These are phyloP conservation scores for Polyergus mexicanus DNA, from an alignment of 1,140 invertebrate genomes.

Conservation along the genomic window DNA sequence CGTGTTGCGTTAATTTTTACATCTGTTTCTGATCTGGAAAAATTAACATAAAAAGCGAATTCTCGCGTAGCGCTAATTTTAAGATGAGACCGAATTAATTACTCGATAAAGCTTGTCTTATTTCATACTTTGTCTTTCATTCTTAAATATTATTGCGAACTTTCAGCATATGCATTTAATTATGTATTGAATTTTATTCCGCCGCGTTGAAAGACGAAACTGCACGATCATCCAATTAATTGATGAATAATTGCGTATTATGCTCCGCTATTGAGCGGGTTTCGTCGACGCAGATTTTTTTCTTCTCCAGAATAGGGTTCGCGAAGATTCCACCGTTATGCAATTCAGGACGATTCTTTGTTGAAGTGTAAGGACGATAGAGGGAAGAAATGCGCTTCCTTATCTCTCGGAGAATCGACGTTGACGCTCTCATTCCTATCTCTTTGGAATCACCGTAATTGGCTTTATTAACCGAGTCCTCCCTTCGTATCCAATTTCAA, in stretches of 20 bases:
- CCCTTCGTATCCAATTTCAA: constrained; percentile 71
- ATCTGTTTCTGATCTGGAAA: not conserved
- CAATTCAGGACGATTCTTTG: constrained; percentile 45
- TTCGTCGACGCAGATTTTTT: constrained; percentile 15
- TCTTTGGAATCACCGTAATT: constrained; percentile 70
- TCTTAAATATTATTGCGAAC: constrained; percentile 11
- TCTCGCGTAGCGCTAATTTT: not conserved
- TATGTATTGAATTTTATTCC: constrained; percentile 27
- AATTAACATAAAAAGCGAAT: not conserved
- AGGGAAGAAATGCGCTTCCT: constrained; percentile 33
- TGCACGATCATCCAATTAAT: constrained; percentile 32
- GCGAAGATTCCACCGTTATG: constrained; percentile 13
- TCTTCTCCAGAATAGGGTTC: constrained; percentile 7
- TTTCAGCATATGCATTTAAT: not conserved
- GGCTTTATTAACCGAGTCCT: constrained; percentile 68
- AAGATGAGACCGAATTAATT: not conserved
- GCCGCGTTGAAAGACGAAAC: not conserved
- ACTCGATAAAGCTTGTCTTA: not conserved
- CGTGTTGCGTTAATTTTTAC: not conserved
- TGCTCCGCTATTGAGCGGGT: not conserved
- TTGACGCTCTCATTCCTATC: constrained; percentile 44
- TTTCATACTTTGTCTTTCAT: not conserved
- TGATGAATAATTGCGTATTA: constrained; percentile 52
- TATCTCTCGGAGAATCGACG: constrained; percentile 4
- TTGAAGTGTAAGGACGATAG: not conserved